These are phyloP conservation scores for Lepilemur septentrionalis DNA, from an alignment of 2,797 vertebrate species.

Conservation along the genomic window DNA sequence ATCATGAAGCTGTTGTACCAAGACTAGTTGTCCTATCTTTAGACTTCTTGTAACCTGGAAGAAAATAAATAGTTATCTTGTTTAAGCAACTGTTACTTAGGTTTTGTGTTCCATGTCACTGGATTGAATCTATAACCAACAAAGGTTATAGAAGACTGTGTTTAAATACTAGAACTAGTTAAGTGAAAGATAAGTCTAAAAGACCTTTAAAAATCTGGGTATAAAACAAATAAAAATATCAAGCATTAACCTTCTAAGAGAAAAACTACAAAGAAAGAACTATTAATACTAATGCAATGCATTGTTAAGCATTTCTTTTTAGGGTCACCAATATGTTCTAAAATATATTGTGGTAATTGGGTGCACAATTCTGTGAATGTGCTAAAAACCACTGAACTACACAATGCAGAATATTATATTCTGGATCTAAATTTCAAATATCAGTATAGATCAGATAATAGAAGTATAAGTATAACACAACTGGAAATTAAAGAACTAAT, in stretches of 20 bases:
- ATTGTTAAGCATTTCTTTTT: neutral
- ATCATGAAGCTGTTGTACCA: neutral
- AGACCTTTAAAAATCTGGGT: neutral
- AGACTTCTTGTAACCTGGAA: neutral
- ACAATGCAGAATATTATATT: neutral
- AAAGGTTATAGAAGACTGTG: neutral
- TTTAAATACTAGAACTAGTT: neutral
- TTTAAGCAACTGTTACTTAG: neutral
- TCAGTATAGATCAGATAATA: neutral
- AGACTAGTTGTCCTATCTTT: neutral
- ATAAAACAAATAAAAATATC: neutral
- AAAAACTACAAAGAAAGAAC: neutral
- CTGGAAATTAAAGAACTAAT: neutral
- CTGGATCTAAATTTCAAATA: neutral
- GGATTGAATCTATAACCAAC: neutral
- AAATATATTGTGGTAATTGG: neutral
- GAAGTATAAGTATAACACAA: neutral
- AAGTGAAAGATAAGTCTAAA: neutral
- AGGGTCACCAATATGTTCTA: neutral
- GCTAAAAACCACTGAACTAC: neutral
- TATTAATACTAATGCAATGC: neutral
- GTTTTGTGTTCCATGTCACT: neutral
- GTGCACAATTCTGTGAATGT: neutral
- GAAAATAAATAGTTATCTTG: neutral
- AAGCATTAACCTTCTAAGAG: neutral